phyloP scores from a whole-genome alignment of 2,797 vertebrate species.

The Ctenosaura bakeri region DNA sequence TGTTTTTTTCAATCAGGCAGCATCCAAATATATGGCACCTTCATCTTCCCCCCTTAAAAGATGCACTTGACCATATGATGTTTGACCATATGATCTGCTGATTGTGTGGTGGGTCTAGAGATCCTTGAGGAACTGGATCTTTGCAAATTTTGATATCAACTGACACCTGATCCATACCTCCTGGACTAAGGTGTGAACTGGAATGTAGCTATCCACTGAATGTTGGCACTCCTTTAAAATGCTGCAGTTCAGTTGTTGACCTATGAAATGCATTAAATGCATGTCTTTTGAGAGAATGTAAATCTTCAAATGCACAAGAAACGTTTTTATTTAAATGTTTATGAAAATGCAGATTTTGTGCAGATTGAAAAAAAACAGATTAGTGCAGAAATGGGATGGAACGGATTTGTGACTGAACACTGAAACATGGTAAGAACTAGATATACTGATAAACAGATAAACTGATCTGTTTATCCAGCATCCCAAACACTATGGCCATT shows the following conservation, averaged over 20 bases:
- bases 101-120: neutral
- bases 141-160: neutral
- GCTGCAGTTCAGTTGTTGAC: neutral
- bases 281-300: neutral
- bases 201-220: neutral
- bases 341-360: too few relatives aligned
- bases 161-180: neutral
- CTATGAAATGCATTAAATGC: neutral
- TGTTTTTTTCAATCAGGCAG: neutral
- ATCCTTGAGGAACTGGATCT: neutral
- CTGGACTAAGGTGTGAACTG: neutral
- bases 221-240: neutral
- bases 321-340: slow-evolving; percentile 6
- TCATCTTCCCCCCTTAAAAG: neutral
- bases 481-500: too few relatives aligned
- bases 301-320: neutral
- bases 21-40: neutral
- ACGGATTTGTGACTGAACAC: neutral
- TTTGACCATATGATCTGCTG: neutral
- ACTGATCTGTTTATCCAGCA: too few relatives aligned
- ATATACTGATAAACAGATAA: too few relatives aligned
- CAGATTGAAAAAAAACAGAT: too few relatives aligned
- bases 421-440: too few relatives aligned
- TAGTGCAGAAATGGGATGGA: too few relatives aligned
- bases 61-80: neutral